Evolutionary conservation across 2,888 invertebrate genomes (phyloP), one percentile per base, ranked within the genome.

Genomic region (Callyntrura guangdongensis): DNA sequence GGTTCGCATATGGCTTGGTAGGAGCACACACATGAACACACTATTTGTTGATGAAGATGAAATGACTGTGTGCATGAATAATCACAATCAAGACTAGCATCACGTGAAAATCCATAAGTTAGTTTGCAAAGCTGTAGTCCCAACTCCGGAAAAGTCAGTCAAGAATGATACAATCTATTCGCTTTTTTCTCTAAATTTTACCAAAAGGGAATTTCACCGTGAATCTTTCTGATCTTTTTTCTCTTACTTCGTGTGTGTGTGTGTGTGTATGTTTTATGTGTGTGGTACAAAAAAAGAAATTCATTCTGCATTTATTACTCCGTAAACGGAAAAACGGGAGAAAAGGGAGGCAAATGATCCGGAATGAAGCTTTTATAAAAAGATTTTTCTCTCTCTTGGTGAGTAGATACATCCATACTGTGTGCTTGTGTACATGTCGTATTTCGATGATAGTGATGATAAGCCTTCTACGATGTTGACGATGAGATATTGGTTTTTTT

Each of bases 341-440:
- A 89, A 89, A 85, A 84, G 90, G 86, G 81, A 72, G 72, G 81
- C 90, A 90, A 90, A 90, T 90, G 90, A 90, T 86, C 85, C 85
- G 90, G 90, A 90, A 90, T 90, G 90, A 79, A 81, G 90, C 85
- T 90, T 90, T 86, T 61, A 79, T 89, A 84, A 81, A 22, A 61
- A 59, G 12, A 59, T 81, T 64, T 64, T 47, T 47, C 12, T 25
- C 14, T 72, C 0, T n/a, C n/a, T n/a, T n/a, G n/a, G n/a, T n/a
- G n/a, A 17, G 67, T 27, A 27, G 25, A 59, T 67, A 64, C 22
- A 9, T 64, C 8, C 12, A 8, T 3, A 17, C 14, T 67, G 5
- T 67, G 67, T 67, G 14, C 20, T 20, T 72, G 47, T 47, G 25
- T 20, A 17, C 20, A 22, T 64, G 22, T 64, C 22, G 25, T 22